Evolutionary conservation across 2,797 vertebrate genomes (phyloP), one percentile per base, ranked within the genome.

Genomic region (Melanogrammus aeglefinus): DNA sequence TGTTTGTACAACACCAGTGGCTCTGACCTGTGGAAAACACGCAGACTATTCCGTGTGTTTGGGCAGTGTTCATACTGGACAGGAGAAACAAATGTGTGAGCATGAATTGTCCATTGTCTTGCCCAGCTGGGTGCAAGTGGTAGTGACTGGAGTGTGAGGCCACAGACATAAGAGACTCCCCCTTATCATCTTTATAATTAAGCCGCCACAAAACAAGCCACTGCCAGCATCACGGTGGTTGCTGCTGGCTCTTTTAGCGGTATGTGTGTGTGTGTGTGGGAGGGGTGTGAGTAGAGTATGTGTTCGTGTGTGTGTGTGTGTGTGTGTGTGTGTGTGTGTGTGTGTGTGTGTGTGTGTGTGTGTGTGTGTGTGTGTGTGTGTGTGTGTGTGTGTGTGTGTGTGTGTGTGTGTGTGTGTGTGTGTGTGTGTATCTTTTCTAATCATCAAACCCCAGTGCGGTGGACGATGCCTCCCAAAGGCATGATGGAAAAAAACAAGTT

Each of bases 131-230:
- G 12, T 39, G 47, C 69, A 10, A 44, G 76, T 18, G 38, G 3
- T 10, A 2, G 69, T 76, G 41, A 47, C 47, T 31, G 79, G 74
- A 77, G 77, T 79, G 80, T 84, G 74, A 85, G 77, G 84, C 82
- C 87, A 81, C 79, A 79, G 85, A 78, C 84, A 85, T 72, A 86
- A 85, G 82, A 84, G 72, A 44, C 80, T 80, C 21, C n/a, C 81
- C 80, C 88, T 88, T 84, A 84, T 84, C 41, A 83, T 81, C 89
- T 82, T 84, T 80, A 31, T 92, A 89, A 93, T 92, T 90, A 91
- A 84, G 81, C 71, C 87, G 85, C 90, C 89, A 80, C 89, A 92
- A 78, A 90, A 92, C 91, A 91, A 93, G 93, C 89, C 90, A 79
- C 81, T 86, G 88, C 57, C 91, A 92, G 86, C 74, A 77, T 77